Evolutionary conservation across 2,888 invertebrate genomes (phyloP).

Genomic region (Rhaphigaster nebulosa): DNA sequence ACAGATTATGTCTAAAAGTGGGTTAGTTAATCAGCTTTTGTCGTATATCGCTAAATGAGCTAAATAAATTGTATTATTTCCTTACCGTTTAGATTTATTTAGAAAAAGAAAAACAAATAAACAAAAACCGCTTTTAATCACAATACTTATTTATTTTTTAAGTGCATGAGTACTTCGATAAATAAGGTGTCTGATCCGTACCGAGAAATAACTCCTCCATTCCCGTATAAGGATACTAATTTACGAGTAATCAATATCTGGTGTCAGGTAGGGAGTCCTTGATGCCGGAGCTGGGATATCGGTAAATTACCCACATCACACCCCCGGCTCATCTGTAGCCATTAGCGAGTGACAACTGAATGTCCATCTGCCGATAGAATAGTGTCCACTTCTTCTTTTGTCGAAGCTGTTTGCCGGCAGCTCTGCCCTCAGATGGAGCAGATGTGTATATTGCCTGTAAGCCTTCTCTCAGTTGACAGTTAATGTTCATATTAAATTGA

Average conservation of each 20-base stretch:
- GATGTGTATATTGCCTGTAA: not conserved
- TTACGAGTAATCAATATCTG: not conserved
- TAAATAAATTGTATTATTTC: too few relatives aligned
- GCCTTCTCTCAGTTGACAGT: not conserved
- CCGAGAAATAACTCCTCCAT: not conserved
- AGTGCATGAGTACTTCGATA: not conserved
- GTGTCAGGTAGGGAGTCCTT: not conserved
- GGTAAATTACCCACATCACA: conserved; percentile 43
- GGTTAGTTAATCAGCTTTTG: too few relatives aligned
- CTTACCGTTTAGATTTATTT: too few relatives aligned
- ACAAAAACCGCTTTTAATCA: too few relatives aligned
- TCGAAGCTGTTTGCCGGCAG: not conserved
- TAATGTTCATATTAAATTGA: not conserved
- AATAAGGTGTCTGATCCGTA: not conserved
- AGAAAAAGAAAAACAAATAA: too few relatives aligned
- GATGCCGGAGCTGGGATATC: not conserved
- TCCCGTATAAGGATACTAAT: not conserved
- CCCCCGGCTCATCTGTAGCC: conserved; percentile 1
- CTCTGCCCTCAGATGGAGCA: not conserved
- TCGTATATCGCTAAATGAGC: too few relatives aligned
- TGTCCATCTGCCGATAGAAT: conserved; percentile 34
- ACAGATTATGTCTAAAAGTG: too few relatives aligned
- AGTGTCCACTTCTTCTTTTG: conserved; percentile 45
- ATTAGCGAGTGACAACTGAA: not conserved
- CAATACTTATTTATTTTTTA: not conserved